Evolutionary conservation across 2,888 invertebrate genomes (phyloP).

Genomic region (Antheraea yamamai): DNA sequence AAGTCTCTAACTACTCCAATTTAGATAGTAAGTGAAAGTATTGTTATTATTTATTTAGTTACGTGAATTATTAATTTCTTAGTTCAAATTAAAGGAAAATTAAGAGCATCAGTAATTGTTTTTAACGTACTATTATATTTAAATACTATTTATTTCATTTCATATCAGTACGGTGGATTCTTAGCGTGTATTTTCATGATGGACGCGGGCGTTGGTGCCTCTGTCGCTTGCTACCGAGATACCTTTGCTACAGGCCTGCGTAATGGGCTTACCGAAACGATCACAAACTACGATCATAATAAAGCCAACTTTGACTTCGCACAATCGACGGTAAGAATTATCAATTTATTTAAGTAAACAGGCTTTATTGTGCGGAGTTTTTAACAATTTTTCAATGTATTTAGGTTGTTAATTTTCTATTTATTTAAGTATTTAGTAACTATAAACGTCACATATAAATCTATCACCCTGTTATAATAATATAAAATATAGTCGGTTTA

Average conservation of each 20-base stretch:
- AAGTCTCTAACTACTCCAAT: not conserved
- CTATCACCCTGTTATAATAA: too few species aligned
- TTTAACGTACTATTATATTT: not conserved
- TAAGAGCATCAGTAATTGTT: not conserved
- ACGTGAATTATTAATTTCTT: not conserved
- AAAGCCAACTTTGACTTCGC: conserved; percentile 86
- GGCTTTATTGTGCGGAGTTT: not conserved
- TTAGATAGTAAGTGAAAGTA: not conserved
- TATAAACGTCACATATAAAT: too few species aligned
- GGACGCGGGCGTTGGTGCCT: conserved; percentile 87
- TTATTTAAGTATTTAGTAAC: not conserved
- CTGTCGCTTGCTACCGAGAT: conserved; percentile 88
- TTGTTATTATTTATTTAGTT: not conserved
- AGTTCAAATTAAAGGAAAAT: not conserved
- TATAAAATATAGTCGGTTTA: too few species aligned
- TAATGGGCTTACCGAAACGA: conserved; percentile 85
- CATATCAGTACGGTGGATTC: conserved; percentile 88
- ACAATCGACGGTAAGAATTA: conserved; percentile 65
- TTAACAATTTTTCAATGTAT: not conserved
- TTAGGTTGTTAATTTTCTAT: not conserved
- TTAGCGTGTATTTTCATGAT: conserved; percentile 89
- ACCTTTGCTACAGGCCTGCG: conserved; percentile 87
- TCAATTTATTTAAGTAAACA: not conserved
- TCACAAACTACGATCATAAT: conserved; percentile 81
- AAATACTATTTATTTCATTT: not conserved